Percentiles rank a stretch among this genome's conserved stretches.
These are phyloP conservation scores for Plectus sambesii DNA, from an alignment of 1,140 invertebrate genomes.

Conservation along the genomic window DNA sequence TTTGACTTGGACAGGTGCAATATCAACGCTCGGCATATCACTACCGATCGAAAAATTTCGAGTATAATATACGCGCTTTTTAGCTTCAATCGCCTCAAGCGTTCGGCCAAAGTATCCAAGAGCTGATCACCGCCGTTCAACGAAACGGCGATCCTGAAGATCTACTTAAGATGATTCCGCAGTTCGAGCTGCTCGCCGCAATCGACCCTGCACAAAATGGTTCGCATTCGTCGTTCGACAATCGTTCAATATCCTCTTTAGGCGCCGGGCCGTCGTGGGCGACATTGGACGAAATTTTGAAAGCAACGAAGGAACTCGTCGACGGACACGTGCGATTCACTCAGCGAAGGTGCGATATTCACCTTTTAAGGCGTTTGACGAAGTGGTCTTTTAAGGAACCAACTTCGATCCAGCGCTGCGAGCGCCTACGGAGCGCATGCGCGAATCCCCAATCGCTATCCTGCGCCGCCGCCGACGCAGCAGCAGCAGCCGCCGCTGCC, in stretches of 20 bases:
- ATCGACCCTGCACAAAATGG: conserved; percentile 56
- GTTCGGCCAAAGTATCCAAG: conserved; percentile 57
- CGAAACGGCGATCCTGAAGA: conserved; percentile 77
- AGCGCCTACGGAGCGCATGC: no score
- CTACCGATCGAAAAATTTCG: no score
- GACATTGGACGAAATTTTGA: neutral
- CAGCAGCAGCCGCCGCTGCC: no score
- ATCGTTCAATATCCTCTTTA: neutral
- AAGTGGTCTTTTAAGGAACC: no score
- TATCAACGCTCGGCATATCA: neutral
- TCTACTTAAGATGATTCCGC: conserved; percentile 55
- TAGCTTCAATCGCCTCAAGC: conserved; percentile 35
- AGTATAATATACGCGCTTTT: no score
- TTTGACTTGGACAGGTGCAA: neutral
- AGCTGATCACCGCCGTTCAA: conserved; percentile 78
- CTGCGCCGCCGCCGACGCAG: no score
- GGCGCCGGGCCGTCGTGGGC: neutral
- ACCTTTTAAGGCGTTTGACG: no score
- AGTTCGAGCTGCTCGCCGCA: conserved; percentile 69
- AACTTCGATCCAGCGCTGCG: no score
- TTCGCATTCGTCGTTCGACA: neutral
- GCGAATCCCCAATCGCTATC: no score
- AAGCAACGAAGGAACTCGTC: neutral
- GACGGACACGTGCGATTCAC: neutral
- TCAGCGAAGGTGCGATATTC: no score